Base-by-base conservation (phyloP, 2,888 invertebrate genomes). In the Brachyptera risi region DNA sequence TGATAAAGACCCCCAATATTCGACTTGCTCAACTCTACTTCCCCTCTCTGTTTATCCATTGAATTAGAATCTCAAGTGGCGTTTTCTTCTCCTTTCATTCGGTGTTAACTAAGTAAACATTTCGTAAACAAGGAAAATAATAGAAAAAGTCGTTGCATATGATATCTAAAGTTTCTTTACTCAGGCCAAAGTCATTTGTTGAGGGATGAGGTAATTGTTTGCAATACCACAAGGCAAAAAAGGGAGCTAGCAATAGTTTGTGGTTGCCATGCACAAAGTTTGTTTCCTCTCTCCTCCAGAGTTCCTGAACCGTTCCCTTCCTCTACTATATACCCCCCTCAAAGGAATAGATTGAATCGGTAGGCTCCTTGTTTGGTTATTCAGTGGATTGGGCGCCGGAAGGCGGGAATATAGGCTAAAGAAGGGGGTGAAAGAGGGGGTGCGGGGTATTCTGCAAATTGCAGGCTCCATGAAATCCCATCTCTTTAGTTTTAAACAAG, bases 391-490 rank as follows among this genome's bases (percentile, higher is more conserved):
- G 42, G 42, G 42, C 21, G 42, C 42, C 17, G 42, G 42, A 13
- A 42, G 42, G 17, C 42, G 42, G 2, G 42, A 9, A 38, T 42
- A 42, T 42, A 15, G 42, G 42, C 4, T 11, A 42, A 21, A 17
- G n/a, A n/a, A n/a, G n/a, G 42, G 42, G 42, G 42, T 42, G 42
- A 17, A 42, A 42, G 21, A 42, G n/a, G 42, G 42, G 42, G 17
- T 40, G 42, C 9, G 19, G 13, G 3, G 4, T 42, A 42, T 21
- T 42, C 38, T 56, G 37, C 24, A 56, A 56, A 56, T 56, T 56
- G 56, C 56, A 40, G 26, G 37, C 42, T 23, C 35, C 56, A 35
- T 42, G 56, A 21, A 56, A 56, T 56, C 56, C 56, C 37, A 38
- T 56, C 40, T 21, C 56, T 56, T 56, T 40, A 17, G 56, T 47